Percentiles rank a stretch among this genome's conserved stretches.
Conservation (phyloP, 1,140 invertebrate species). For the Agrilus planipennis region DNA sequence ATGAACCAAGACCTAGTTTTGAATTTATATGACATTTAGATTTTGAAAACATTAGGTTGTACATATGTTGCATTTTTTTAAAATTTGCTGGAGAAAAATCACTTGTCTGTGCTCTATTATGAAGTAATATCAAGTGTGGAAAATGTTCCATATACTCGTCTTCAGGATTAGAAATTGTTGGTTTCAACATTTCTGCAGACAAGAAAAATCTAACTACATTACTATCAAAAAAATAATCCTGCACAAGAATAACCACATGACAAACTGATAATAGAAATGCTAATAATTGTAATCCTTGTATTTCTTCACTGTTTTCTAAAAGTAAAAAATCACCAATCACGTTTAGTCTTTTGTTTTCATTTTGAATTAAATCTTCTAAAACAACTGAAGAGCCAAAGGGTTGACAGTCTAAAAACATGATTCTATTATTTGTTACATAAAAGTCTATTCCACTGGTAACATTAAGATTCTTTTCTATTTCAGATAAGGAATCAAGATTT, state of each 20-base stretch:
- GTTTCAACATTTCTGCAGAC: slow-evolving; percentile 79
- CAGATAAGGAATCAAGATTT: too few relatives aligned
- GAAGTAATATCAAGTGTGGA: slow-evolving; percentile 64
- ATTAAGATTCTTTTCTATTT: slow-evolving; percentile 40
- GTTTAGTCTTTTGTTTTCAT: slow-evolving; percentile 41
- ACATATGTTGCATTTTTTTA: slow-evolving; percentile 52
- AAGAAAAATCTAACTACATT: slow-evolving; percentile 67
- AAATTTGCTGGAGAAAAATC: slow-evolving; percentile 56
- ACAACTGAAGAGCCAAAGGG: slow-evolving; percentile 49
- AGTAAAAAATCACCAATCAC: slow-evolving; percentile 42
- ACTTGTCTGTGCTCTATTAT: slow-evolving; percentile 58
- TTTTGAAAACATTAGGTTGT: slow-evolving; percentile 52
- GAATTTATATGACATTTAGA: slow-evolving; percentile 59
- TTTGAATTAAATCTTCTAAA: slow-evolving; percentile 40
- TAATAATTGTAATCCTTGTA: slow-evolving; percentile 66
- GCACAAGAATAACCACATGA: slow-evolving; percentile 72
- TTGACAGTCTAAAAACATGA: slow-evolving; percentile 50
- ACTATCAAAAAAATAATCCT: slow-evolving; percentile 77
- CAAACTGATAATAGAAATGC: slow-evolving; percentile 81
- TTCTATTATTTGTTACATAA: slow-evolving; percentile 45
- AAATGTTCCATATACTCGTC: slow-evolving; percentile 57
- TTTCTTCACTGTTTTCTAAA: slow-evolving; percentile 52
- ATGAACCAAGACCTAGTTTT: slow-evolving; percentile 50
- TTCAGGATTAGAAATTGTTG: slow-evolving; percentile 53
- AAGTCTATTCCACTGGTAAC: slow-evolving; percentile 47